A percentile compares a stretch with the other conserved stretches of the same genome.
These are phyloP conservation scores for Zonitis immaculata DNA, from an alignment of 2,888 invertebrate species.

Conservation along the genomic window DNA sequence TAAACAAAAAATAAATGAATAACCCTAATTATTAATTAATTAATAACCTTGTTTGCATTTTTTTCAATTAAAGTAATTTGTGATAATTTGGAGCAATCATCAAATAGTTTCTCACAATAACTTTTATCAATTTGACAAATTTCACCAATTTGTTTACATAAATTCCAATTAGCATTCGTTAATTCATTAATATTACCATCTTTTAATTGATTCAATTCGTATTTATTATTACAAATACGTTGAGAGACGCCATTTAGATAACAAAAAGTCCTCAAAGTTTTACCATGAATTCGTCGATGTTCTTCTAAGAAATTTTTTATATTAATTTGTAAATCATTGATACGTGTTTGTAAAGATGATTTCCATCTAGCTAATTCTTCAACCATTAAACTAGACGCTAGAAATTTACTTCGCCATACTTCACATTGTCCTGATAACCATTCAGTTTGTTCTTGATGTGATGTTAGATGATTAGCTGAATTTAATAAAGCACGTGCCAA, in stretches of 20 bases:
- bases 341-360: conserved; percentile 67
- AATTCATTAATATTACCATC: conserved; percentile 63
- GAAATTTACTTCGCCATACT: conserved; percentile 94
- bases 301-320: conserved; percentile 68
- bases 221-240: conserved; percentile 28
- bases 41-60: conserved; percentile 57
- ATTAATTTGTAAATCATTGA: conserved; percentile 64
- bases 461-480: conserved; percentile 78
- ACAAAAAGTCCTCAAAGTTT: conserved; percentile 60
- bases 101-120: conserved; percentile 4
- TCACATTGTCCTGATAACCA: conserved; percentile 91
- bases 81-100: conserved; percentile 2
- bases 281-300: conserved; percentile 59
- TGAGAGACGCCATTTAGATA: conserved; percentile 54
- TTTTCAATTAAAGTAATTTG: conserved; percentile 56
- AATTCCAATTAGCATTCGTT: conserved; percentile 56
- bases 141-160: conserved; percentile 56
- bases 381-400: conserved; percentile 90
- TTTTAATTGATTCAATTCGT: conserved; percentile 39
- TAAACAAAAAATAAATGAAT: too few species aligned
- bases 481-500: conserved; percentile 79
- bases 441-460: conserved; percentile 90
- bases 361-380: conserved; percentile 89
- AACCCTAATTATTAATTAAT: too few species aligned
- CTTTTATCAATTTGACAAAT: conserved; percentile 47